These are phyloP conservation scores for Drosophila bocqueti DNA, from an alignment of 1,140 invertebrate species.

Conservation along the genomic window DNA sequence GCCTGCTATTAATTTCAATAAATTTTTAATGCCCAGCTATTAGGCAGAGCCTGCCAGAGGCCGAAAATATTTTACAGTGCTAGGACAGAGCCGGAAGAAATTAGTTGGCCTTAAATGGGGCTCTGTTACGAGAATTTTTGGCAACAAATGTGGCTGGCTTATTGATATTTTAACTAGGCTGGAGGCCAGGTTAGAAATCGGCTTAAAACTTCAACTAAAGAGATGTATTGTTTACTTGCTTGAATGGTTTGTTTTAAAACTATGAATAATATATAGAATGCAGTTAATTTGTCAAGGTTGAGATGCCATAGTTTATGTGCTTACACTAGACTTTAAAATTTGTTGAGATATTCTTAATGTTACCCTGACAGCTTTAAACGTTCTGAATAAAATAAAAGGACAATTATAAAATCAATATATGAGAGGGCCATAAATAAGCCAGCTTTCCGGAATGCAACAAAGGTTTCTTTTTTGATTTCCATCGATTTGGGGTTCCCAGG, in stretches of 20 bases:
- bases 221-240: neutral
- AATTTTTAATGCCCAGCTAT: conserved; percentile 71
- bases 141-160: neutral
- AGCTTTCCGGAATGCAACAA: neutral
- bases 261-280: neutral
- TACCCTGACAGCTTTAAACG: neutral
- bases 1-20: conserved; percentile 68
- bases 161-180: neutral
- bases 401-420: conserved; percentile 7
- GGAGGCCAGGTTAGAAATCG: neutral
- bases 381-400: neutral
- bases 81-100: conserved; percentile 5
- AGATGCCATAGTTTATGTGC: neutral
- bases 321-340: neutral
- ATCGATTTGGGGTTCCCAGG: conserved; percentile 9
- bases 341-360: neutral
- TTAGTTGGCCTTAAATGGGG: conserved; percentile 10
- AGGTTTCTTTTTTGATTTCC: conserved; percentile 16
- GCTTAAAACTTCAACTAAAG: neutral
- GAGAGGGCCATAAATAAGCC: conserved; percentile 23
- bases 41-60: conserved; percentile 31
- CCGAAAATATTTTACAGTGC: conserved; percentile 8
- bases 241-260: neutral
- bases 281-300: neutral
- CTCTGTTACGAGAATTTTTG: neutral